Percentiles rank a stretch among this genome's conserved stretches.
Evolutionary conservation across 2,113 vertebrate species (phyloP).

Genomic region (Eubucco bourcierii): DNA sequence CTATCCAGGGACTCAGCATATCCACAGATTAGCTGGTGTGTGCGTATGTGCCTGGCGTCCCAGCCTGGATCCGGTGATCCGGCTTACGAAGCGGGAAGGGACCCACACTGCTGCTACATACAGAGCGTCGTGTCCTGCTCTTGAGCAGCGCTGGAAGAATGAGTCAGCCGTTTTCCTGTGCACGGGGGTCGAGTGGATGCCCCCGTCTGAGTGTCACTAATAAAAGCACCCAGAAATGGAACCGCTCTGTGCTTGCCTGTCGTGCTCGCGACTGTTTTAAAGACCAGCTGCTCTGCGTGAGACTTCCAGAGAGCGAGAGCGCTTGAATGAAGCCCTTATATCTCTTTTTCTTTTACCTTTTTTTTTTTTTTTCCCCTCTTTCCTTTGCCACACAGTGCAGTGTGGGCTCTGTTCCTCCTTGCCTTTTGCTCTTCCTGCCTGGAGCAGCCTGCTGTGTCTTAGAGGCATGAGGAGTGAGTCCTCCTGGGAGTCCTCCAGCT

Average conservation of each 20-base stretch:
- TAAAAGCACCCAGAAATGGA: constrained; percentile 52
- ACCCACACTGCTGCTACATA: background rate
- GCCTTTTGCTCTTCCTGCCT: constrained; percentile 44
- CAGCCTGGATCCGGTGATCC: background rate
- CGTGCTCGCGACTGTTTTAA: constrained; percentile 12
- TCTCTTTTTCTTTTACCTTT: background rate
- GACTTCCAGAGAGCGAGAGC: constrained; percentile 27
- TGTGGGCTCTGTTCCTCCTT: constrained; percentile 19
- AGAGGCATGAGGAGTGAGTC: background rate
- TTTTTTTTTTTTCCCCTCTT: background rate
- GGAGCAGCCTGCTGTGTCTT: background rate
- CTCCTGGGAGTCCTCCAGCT: background rate
- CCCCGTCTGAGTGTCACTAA: constrained; percentile 26
- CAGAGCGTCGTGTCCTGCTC: background rate
- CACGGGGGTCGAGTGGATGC: constrained; percentile 20
- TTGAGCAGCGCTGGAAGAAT: background rate
- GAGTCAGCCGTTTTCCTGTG: constrained; percentile 49
- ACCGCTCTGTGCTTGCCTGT: constrained; percentile 11
- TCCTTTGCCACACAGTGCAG: background rate
- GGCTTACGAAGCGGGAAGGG: background rate
- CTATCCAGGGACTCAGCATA: background rate
- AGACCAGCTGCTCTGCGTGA: constrained; percentile 59
- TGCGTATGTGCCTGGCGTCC: background rate
- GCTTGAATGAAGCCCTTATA: constrained; percentile 51
- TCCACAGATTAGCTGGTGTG: background rate